A percentile compares a stretch with the other conserved stretches of the same genome.
phyloP scores from a whole-genome alignment of 2,113 vertebrate genomes.

The Nansenia antarctica region DNA sequence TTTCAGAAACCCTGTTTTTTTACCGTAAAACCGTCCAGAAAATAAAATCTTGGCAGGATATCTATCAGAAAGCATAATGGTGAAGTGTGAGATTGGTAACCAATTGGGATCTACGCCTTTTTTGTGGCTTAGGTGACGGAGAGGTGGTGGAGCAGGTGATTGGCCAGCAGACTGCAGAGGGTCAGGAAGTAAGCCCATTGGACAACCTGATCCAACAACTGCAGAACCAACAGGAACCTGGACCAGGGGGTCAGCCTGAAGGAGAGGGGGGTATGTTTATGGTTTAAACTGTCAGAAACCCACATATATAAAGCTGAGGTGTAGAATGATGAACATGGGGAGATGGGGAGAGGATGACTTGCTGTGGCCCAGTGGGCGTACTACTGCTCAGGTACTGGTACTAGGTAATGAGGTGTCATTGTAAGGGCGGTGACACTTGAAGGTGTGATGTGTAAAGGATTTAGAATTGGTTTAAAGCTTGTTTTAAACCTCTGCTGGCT shows the following conservation, averaged over 20 bases:
- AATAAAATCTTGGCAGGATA: too few relatives aligned
- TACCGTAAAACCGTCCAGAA: too few relatives aligned
- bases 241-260: constrained; percentile 36
- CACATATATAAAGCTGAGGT: not conserved
- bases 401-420: too few relatives aligned
- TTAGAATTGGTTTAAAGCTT: too few relatives aligned
- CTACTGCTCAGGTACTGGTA: too few relatives aligned
- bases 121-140: constrained; percentile 83
- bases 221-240: constrained; percentile 86
- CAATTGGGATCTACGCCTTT: not conserved
- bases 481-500: too few relatives aligned
- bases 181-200: constrained; percentile 86
- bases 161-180: constrained; percentile 88
- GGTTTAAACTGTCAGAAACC: not conserved
- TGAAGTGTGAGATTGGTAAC: too few relatives aligned
- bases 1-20: not conserved
- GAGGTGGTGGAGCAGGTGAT: constrained; percentile 98
- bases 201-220: constrained; percentile 93
- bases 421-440: too few relatives aligned
- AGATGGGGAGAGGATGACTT: not conserved
- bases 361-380: not conserved
- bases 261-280: constrained; percentile 48
- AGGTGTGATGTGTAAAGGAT: too few relatives aligned
- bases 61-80: not conserved
- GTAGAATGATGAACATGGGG: too few relatives aligned